Conservation (phyloP, 2,888 invertebrate genomes). For the Aspidiotus rigidus region DNA sequence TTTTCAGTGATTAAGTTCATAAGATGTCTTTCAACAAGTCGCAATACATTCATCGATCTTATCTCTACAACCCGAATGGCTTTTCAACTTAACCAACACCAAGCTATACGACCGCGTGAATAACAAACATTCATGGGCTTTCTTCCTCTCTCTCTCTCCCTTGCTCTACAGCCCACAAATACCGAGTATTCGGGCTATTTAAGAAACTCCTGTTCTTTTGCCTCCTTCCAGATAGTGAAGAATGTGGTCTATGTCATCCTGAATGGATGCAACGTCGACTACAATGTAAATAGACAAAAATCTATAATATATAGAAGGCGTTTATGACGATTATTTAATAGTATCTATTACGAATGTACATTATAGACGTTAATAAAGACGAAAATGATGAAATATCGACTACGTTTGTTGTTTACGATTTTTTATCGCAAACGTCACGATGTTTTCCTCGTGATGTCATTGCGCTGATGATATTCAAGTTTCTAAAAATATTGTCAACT, state of each 20-base stretch:
- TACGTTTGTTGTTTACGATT: slow-evolving; percentile 31
- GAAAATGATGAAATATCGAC: slow-evolving; percentile 32
- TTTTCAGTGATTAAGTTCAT: slow-evolving; percentile 16
- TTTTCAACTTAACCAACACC: background rate
- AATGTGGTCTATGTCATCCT: too few species aligned
- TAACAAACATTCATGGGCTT: background rate
- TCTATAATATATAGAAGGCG: slow-evolving; percentile 13
- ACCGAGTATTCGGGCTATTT: too few species aligned
- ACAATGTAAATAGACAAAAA: slow-evolving; percentile 1
- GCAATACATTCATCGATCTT: slow-evolving; percentile 24
- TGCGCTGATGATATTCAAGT: background rate
- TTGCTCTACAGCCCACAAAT: too few species aligned
- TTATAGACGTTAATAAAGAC: slow-evolving; percentile 14
- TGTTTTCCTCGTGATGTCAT: background rate
- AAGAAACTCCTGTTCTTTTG: too few species aligned
- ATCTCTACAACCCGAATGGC: slow-evolving; percentile 6
- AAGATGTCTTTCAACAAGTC: slow-evolving; percentile 24
- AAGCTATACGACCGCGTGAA: background rate
- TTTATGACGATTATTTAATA: slow-evolving; percentile 16
- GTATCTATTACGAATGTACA: too few species aligned
- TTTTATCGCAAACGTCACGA: background rate
- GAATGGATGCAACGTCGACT: background rate
- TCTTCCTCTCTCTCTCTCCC: background rate
- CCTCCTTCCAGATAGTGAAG: background rate
- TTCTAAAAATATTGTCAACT: slow-evolving; percentile 4